phyloP scores from a whole-genome alignment of 1,140 invertebrate genomes.

The Reticulitermes speratus region DNA sequence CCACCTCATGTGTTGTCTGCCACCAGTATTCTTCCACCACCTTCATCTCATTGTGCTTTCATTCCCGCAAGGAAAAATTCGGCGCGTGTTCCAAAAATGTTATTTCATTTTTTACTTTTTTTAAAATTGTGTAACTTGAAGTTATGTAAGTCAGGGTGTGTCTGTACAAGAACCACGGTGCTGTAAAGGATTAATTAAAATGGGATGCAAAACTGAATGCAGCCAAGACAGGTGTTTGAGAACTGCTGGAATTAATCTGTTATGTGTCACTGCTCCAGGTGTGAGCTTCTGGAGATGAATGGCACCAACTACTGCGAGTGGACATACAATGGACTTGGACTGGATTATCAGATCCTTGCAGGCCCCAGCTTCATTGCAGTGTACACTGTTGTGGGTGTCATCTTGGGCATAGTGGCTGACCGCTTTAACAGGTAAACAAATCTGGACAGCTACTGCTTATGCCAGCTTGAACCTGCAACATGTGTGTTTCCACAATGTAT shows the following conservation, averaged over 20 bases:
- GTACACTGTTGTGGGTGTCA: constrained; percentile 82
- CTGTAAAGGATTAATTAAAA: too few species aligned
- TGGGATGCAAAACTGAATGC: constrained; percentile 43
- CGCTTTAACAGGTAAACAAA: constrained; percentile 53
- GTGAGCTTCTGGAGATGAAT: constrained; percentile 63
- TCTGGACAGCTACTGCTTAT: constrained; percentile 42
- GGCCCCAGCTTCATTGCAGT: constrained; percentile 90
- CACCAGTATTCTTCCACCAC: too few species aligned
- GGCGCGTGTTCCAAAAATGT: too few species aligned
- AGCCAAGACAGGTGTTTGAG: constrained; percentile 61
- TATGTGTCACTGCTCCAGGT: constrained; percentile 51
- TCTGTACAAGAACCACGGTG: too few species aligned
- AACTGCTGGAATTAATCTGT: constrained; percentile 31
- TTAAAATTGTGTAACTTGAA: too few species aligned
- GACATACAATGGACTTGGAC: constrained; percentile 88
- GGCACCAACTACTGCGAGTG: constrained; percentile 79
- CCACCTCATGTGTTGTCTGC: too few species aligned
- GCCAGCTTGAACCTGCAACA: too few species aligned
- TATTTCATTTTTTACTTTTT: too few species aligned
- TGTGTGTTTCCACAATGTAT: too few species aligned
- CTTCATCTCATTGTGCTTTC: too few species aligned
- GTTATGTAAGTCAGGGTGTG: too few species aligned
- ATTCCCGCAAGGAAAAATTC: too few species aligned
- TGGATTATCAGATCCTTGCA: constrained; percentile 89
- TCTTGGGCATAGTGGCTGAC: constrained; percentile 83